Evolutionary conservation across 1,140 invertebrate genomes (phyloP).

Genomic region (Diorhabda elongata): DNA sequence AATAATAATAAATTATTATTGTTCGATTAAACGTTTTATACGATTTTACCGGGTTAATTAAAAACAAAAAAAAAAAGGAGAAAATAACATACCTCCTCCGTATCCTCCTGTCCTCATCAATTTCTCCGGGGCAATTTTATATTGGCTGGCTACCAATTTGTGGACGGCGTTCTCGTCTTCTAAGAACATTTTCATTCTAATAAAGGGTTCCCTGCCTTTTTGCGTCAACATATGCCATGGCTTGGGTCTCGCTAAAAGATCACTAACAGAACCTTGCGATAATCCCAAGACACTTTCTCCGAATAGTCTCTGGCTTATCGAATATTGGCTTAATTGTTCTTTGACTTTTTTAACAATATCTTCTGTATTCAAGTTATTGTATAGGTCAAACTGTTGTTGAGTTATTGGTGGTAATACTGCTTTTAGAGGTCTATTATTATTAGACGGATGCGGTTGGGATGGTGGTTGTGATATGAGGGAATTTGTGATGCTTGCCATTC

Average conservation of each 20-base stretch:
- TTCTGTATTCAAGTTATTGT: constrained; percentile 97
- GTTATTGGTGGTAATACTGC: constrained; percentile 96
- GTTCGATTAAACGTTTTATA: neutral
- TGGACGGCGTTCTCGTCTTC: constrained; percentile 96
- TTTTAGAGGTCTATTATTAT: constrained; percentile 83
- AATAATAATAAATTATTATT: constrained; percentile 6
- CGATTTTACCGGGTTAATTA: neutral
- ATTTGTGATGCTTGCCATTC: constrained; percentile 97
- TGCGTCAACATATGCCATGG: constrained; percentile 97
- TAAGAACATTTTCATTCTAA: constrained; percentile 97
- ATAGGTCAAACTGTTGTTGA: constrained; percentile 98
- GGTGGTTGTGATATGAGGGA: constrained; percentile 89
- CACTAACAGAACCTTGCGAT: constrained; percentile 93
- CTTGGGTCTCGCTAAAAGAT: constrained; percentile 89
- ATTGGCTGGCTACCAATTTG: constrained; percentile 93
- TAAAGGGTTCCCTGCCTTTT: constrained; percentile 95
- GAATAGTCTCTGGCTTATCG: constrained; percentile 96
- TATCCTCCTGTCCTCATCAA: constrained; percentile 91
- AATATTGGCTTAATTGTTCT: constrained; percentile 96
- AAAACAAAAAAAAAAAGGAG: too few relatives aligned
- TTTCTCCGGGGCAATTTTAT: constrained; percentile 95
- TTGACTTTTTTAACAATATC: constrained; percentile 97
- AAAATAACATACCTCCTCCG: constrained; percentile 57
- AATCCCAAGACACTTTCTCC: constrained; percentile 96
- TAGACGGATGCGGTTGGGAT: constrained; percentile 72